These are phyloP conservation scores for Emydocephalus ijimae DNA, from an alignment of 2,113 vertebrate species.

Conservation along the genomic window DNA sequence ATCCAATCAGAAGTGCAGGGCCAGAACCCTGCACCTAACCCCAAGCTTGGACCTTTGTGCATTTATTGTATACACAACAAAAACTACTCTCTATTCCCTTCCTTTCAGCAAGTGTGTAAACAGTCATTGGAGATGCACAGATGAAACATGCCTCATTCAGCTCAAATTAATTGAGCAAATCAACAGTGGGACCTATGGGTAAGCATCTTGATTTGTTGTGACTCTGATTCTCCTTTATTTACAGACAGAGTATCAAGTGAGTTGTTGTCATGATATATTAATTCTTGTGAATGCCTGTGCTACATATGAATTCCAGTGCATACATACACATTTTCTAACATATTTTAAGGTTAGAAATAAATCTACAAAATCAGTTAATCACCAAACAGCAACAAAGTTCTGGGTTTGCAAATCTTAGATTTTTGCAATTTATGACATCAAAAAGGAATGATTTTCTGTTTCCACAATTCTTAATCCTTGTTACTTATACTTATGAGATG, in stretches of 20 bases:
- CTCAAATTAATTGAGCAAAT: conserved; percentile 67
- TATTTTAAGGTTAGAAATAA: neutral
- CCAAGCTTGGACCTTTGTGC: too few species aligned
- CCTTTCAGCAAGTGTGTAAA: conserved; percentile 67
- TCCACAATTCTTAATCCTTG: neutral
- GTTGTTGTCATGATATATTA: neutral
- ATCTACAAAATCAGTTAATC: neutral
- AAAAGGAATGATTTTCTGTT: neutral
- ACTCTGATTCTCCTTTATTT: neutral
- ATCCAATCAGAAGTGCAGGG: too few species aligned
- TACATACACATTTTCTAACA: neutral
- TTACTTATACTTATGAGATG: neutral
- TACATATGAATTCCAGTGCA: neutral
- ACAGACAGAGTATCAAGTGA: neutral
- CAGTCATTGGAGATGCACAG: conserved; percentile 66
- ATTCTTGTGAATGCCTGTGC: neutral
- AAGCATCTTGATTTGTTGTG: conserved; percentile 51
- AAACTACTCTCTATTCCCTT: conserved; percentile 36
- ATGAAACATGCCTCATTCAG: conserved; percentile 63
- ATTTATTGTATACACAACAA: too few species aligned
- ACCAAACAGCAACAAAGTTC: neutral
- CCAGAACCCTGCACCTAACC: too few species aligned
- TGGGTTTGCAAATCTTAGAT: neutral
- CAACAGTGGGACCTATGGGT: conserved; percentile 72
- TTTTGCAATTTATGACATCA: neutral